Conservation (phyloP, 2,113 vertebrate species). For the Nothocercus julius region DNA sequence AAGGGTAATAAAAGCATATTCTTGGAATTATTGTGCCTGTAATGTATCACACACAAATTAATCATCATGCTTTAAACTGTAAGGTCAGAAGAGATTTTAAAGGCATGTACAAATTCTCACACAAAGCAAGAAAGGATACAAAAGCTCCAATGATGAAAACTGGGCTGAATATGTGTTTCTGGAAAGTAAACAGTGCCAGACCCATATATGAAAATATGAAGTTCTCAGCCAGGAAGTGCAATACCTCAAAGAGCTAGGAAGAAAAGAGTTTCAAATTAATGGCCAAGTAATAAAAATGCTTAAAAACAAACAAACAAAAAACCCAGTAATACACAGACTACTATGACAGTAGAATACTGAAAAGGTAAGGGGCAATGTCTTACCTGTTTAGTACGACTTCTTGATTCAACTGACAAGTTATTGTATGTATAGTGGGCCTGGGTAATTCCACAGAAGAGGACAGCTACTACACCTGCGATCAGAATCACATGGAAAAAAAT, state of each 20-base stretch:
- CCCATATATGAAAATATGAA: conserved; percentile 99
- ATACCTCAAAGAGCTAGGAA: conserved; percentile 91
- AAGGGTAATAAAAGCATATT: not conserved
- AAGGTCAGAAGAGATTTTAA: not conserved
- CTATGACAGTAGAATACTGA: not conserved
- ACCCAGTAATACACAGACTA: not conserved
- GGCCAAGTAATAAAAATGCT: not conserved
- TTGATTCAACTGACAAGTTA: conserved; percentile 92
- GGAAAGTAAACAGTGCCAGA: conserved; percentile 95
- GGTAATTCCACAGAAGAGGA: conserved; percentile 95
- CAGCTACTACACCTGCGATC: conserved; percentile 90
- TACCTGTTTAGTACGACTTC: conserved; percentile 94
- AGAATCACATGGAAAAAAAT: not conserved
- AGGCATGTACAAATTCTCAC: not conserved
- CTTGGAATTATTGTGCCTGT: not conserved
- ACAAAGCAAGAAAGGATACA: conserved; percentile 85
- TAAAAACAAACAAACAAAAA: not conserved
- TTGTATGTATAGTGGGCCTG: conserved; percentile 97
- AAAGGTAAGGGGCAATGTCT: not conserved
- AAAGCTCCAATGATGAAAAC: conserved; percentile 95
- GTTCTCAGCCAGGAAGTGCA: conserved; percentile 97
- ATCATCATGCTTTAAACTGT: not conserved
- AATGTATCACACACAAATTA: not conserved
- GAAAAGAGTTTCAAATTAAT: conserved; percentile 6
- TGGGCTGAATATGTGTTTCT: conserved; percentile 96